Base-by-base conservation (phyloP, 2,113 vertebrate species). In the Campylorhamphus procurvoides region DNA sequence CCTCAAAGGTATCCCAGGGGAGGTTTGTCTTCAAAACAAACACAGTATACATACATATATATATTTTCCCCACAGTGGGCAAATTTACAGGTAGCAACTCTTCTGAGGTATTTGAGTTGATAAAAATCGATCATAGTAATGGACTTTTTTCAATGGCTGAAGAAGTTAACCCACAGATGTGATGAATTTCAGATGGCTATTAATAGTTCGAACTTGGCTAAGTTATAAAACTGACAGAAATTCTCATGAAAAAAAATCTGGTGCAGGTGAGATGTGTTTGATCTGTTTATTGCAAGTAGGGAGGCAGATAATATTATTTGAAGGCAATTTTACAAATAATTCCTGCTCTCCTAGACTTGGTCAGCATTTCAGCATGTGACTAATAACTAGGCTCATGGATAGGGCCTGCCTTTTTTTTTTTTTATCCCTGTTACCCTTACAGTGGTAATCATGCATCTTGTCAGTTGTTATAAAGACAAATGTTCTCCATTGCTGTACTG, bases 401-500 rank as follows among this genome's bases (percentile, higher is more conserved):
- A 95, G 94, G 63, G 69, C 88, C 84, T 95, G 96, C 86, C 83
- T 96, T 49, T 49, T 58, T 56, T 97, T 55, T 33, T 97, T 95
- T 97, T 96, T 89, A 90, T 74, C 59, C n/a, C 66, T 72, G 52
- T 93, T 97, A 96, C 87, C 76, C 93, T 97, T 97, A 97, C 94
- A 96, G 95, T n/a, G 46, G 98, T 98, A 97, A 98, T 98, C 98
- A 98, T 98, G 94, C 96, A 83, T 97, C 96, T 96, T 97, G 97
- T 98, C 98, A 98, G 95, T 93, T 94, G 91, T 97, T 98, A 95
- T 88, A 96, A 97, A 98, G 98, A 98, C 96, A 89, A 96, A 94
- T 94, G 93, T 77, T 97, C 95, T 85, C 97, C 94, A 96, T 97
- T 97, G 98, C 97, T 89, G 91, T 97, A 95, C 96, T 97, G 97